These are phyloP conservation scores for Ranitomeya imitator DNA, from an alignment of 2,113 vertebrate species.

Conservation along the genomic window DNA sequence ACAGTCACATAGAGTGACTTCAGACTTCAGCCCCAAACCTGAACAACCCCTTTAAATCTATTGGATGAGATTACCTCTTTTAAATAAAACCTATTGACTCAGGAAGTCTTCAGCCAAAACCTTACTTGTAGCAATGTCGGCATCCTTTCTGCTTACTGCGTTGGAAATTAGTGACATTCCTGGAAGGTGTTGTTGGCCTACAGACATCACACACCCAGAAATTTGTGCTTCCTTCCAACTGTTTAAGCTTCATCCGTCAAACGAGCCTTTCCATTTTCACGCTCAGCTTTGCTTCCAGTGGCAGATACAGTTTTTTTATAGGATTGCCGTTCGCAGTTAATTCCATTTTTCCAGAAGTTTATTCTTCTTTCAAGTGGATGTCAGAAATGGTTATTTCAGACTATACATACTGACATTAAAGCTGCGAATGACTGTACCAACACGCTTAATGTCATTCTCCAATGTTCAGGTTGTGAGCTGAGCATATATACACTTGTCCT, in stretches of 20 bases:
- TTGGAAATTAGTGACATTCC: slow-evolving; percentile 9
- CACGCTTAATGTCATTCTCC: not conserved
- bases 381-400: slow-evolving; percentile 14
- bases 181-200: slow-evolving; percentile 1
- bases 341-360: slow-evolving; percentile 5
- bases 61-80: too few species aligned
- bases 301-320: not conserved
- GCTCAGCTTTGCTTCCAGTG: not conserved
- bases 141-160: slow-evolving; percentile 34
- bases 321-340: not conserved
- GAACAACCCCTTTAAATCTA: too few species aligned
- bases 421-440: not conserved
- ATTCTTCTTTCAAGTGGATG: slow-evolving; percentile 24
- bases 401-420: not conserved
- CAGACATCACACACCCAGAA: slow-evolving; percentile 17
- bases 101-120: not conserved
- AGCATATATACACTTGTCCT: slow-evolving; percentile 23
- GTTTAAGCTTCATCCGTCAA: not conserved
- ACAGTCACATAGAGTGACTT: too few species aligned
- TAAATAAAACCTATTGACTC: not conserved
- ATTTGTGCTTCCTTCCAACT: not conserved
- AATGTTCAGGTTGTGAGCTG: not conserved
- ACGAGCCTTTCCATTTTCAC: slow-evolving; percentile 17
- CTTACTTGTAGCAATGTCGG: not conserved
- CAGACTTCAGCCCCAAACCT: too few species aligned